Conservation (phyloP, 2,113 vertebrate species). For the Myotis yumanensis region DNA sequence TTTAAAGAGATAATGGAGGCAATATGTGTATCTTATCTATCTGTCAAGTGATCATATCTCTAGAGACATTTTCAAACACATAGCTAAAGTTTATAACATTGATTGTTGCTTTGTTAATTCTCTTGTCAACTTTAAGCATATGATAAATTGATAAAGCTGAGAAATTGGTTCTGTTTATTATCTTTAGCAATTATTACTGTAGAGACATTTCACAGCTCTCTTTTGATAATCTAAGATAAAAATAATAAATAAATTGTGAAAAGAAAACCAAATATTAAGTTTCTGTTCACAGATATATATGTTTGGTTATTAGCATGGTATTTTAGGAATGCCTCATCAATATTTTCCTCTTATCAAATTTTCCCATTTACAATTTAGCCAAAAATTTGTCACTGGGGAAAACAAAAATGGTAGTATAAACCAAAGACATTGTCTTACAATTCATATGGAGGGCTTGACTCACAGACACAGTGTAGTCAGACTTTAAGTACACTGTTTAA, state of each 20-base stretch:
- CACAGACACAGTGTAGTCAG: background rate
- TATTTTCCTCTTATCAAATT: conserved; percentile 5
- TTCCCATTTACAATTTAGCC: background rate
- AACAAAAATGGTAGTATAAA: background rate
- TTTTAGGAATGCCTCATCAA: background rate
- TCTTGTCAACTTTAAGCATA: background rate
- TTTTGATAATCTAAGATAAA: background rate
- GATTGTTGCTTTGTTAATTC: background rate
- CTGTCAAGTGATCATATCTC: background rate
- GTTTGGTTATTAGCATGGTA: background rate
- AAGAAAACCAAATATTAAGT: background rate
- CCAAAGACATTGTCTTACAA: background rate
- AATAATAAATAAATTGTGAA: background rate
- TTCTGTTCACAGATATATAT: background rate
- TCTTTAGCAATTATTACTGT: background rate
- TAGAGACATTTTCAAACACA: background rate
- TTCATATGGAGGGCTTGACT: background rate
- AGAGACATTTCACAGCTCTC: background rate
- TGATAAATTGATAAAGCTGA: background rate
- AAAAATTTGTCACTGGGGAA: background rate
- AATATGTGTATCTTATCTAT: background rate
- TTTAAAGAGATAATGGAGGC: background rate
- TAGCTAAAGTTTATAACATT: background rate
- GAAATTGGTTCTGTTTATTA: background rate
- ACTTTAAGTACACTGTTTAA: background rate